phyloP scores from a whole-genome alignment of 2,113 vertebrate genomes.

The Prietella phreatophila region DNA sequence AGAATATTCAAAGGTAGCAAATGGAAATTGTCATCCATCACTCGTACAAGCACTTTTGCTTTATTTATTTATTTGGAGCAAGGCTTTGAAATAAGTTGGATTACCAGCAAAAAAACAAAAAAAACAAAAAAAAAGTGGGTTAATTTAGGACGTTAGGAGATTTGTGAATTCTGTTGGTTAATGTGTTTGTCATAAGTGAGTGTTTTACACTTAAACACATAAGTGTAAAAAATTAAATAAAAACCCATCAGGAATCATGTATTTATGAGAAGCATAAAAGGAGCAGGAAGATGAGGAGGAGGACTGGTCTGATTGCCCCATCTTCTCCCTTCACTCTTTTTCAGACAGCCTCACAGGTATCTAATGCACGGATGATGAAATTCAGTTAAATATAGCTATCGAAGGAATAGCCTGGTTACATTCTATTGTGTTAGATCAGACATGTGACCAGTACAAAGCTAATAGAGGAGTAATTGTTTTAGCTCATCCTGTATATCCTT shows the following conservation, averaged over 20 bases:
- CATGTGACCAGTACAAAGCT: constrained; percentile 71
- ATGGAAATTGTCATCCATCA: constrained; percentile 57
- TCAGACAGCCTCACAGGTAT: constrained; percentile 55
- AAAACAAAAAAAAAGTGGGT: not conserved
- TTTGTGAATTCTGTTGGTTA: constrained; percentile 55
- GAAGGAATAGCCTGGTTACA: constrained; percentile 72
- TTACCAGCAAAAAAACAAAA: not conserved
- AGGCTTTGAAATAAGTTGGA: constrained; percentile 15
- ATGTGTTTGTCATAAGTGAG: constrained; percentile 71
- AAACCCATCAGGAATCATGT: constrained; percentile 76
- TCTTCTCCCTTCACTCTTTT: constrained; percentile 34
- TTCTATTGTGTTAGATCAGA: constrained; percentile 71
- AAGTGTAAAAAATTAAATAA: constrained; percentile 72
- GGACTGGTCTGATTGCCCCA: constrained; percentile 56
- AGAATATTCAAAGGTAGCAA: not conserved
- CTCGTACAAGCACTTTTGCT: not conserved
- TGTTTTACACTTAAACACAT: constrained; percentile 72
- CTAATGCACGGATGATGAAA: constrained; percentile 70
- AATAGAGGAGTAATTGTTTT: constrained; percentile 74
- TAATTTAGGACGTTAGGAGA: not conserved
- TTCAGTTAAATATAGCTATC: constrained; percentile 74
- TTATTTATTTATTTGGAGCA: constrained; percentile 44
- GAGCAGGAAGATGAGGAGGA: constrained; percentile 55
- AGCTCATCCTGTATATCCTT: constrained; percentile 38
- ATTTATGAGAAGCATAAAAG: constrained; percentile 69